Conservation (phyloP, 2,113 vertebrate species). For the Myrmecobius fasciatus region DNA sequence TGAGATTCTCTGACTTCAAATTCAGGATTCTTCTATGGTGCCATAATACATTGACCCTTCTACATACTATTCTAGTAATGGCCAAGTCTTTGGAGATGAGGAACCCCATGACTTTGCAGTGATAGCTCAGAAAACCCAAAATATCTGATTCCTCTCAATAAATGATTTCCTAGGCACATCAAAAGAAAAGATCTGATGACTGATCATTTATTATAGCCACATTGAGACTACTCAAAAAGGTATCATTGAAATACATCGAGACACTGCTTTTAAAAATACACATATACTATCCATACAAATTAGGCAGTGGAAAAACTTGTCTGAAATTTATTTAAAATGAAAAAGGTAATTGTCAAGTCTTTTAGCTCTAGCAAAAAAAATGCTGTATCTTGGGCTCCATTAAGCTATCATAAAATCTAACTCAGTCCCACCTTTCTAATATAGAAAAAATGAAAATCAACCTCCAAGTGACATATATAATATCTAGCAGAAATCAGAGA, state of each 20-base stretch:
- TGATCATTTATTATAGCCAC: constrained; percentile 61
- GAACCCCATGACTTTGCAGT: constrained; percentile 1
- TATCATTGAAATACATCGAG: constrained; percentile 60
- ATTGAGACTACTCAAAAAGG: constrained; percentile 53
- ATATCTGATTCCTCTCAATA: constrained; percentile 57
- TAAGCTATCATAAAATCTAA: constrained; percentile 49
- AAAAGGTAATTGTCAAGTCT: constrained; percentile 64
- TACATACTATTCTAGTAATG: background rate
- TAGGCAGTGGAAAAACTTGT: constrained; percentile 63
- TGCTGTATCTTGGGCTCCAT: constrained; percentile 44
- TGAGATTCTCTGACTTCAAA: background rate
- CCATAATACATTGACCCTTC: background rate
- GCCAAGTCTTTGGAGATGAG: background rate
- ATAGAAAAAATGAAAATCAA: constrained; percentile 69
- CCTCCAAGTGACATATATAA: constrained; percentile 75
- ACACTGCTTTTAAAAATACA: constrained; percentile 66
- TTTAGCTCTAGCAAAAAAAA: constrained; percentile 67
- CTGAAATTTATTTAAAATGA: constrained; percentile 63
- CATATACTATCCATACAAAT: constrained; percentile 76
- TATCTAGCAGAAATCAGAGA: constrained; percentile 65
- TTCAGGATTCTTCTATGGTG: background rate
- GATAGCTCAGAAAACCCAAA: constrained; percentile 49
- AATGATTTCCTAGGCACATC: constrained; percentile 34
- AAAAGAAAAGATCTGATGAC: constrained; percentile 39
- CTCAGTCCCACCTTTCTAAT: constrained; percentile 63